phyloP scores from a whole-genome alignment of 2,113 vertebrate genomes.

The Phyllopteryx taeniolatus region DNA sequence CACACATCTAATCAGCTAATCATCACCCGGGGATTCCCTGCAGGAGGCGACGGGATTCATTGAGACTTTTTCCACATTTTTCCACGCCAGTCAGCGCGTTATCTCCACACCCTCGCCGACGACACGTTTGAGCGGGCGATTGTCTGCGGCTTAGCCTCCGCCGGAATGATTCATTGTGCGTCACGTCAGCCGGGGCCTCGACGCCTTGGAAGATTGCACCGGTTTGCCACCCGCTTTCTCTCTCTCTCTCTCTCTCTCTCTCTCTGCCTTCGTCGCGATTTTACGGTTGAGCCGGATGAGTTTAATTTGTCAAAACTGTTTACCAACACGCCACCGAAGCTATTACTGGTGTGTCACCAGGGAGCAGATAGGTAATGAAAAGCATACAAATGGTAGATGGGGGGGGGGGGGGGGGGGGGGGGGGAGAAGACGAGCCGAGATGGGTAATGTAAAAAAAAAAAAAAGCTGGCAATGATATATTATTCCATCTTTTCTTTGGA shows the following conservation, averaged over 20 bases:
- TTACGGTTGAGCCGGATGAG: constrained; percentile 66
- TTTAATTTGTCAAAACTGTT: constrained; percentile 82
- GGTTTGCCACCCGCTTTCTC: constrained; percentile 8
- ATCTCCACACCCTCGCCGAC: constrained; percentile 23
- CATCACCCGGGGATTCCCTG: constrained; percentile 13
- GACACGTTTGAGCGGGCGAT: constrained; percentile 31
- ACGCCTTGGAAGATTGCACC: constrained; percentile 19
- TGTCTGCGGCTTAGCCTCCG: constrained; percentile 22
- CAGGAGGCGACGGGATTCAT: constrained; percentile 23
- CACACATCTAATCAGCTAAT: constrained; percentile 28
- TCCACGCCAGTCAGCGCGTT: constrained; percentile 10
- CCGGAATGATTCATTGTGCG: constrained; percentile 33
- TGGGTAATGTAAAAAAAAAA: constrained; percentile 36
- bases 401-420: constrained; percentile 24
- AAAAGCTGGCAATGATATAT: constrained; percentile 62
- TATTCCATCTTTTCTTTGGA: constrained; percentile 73
- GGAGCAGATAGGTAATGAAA: constrained; percentile 75
- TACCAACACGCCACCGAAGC: constrained; percentile 75
- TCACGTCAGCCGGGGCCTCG: constrained; percentile 31
- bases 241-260: constrained; percentile 20
- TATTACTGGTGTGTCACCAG: constrained; percentile 74
- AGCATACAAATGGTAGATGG: constrained; percentile 72
- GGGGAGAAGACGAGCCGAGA: constrained; percentile 31
- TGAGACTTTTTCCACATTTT: constrained; percentile 29
- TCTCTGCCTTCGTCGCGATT: constrained; percentile 37